Conservation (phyloP, 2,888 invertebrate genomes). For the Coelogynopora nodosa region DNA sequence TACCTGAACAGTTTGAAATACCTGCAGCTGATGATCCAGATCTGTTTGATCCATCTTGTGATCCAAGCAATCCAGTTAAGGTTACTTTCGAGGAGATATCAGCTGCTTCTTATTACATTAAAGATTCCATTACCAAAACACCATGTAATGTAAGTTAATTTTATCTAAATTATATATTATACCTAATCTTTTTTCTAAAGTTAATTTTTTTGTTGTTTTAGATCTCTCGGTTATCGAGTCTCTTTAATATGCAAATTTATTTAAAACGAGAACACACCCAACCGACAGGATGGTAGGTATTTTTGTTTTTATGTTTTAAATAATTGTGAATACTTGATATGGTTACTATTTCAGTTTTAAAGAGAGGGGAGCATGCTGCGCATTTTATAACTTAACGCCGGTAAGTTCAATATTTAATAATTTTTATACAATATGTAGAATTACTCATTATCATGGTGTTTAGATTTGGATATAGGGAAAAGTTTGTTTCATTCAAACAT, state of each 20-base stretch:
- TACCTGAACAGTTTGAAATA: neutral
- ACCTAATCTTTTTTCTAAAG: neutral
- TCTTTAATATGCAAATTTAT: constrained; percentile 78
- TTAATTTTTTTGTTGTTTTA: constrained; percentile 60
- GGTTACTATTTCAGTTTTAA: constrained; percentile 71
- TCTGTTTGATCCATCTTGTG: constrained; percentile 56
- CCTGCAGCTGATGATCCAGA: constrained; percentile 48
- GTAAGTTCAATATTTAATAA: constrained; percentile 51
- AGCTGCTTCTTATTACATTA: constrained; percentile 81
- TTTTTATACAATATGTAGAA: no score
- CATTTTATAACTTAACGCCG: constrained; percentile 72
- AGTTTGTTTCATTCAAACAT: no score
- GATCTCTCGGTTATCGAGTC: constrained; percentile 77
- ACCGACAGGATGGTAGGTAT: constrained; percentile 70
- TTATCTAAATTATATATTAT: neutral
- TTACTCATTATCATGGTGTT: no score
- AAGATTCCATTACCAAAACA: constrained; percentile 75
- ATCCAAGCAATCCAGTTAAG: constrained; percentile 65
- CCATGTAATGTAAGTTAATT: constrained; percentile 73
- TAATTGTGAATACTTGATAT: neutral
- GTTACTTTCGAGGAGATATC: constrained; percentile 81
- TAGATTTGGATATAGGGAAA: no score
- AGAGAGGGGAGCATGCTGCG: constrained; percentile 85
- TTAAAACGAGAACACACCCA: constrained; percentile 90
- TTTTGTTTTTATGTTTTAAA: neutral